Base-by-base conservation (phyloP, 2,888 invertebrate genomes). In the Hermaeophaga mercurialis region DNA sequence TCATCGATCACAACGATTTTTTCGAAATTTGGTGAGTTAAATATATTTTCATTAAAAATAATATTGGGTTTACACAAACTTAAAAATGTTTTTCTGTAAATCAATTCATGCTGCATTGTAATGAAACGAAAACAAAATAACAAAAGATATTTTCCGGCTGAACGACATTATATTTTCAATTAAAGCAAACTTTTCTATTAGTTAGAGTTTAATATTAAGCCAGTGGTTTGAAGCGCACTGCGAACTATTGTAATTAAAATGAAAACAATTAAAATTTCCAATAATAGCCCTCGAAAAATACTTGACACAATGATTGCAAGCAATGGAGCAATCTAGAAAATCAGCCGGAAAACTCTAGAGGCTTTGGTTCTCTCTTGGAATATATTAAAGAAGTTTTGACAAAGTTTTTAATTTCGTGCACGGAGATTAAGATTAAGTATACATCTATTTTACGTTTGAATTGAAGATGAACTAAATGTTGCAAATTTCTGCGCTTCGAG, bases 231-330 rank as follows among this genome's bases (percentile, higher is more conserved):
- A 48, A 56, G 54, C 57, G 56, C 50, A 54, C 57, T 59, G 52
- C 36, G 58, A 61, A 61, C 63, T 60, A 61, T 57, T 58, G 56
- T 62, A 66, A 64, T 66, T 62, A 64, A 62, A 52, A 62, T 58
- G 63, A 63, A 62, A 58, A 62, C 61, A 63, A 63, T 66, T 63
- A 60, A 61, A 66, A 65, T 65, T 62, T 63, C 60, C 61, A 61
- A 66, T 61, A 62, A 65, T 61, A 57, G 61, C 48, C 54, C 53
- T 50, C 46, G 52, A 57, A 58, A 58, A 59, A 62, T 58, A 52
- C 58, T 64, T 61, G 59, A 61, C 53, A 60, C 45, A 61, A 58
- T 55, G 55, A 54, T 57, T 58, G 52, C 44, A 50, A 47, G 56
- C 41, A 54, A 24, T 49, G 50, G 38, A 50, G 38, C 52, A 52